Base-by-base conservation (phyloP, 2,797 vertebrate genomes). In the Bovichtus diacanthus region DNA sequence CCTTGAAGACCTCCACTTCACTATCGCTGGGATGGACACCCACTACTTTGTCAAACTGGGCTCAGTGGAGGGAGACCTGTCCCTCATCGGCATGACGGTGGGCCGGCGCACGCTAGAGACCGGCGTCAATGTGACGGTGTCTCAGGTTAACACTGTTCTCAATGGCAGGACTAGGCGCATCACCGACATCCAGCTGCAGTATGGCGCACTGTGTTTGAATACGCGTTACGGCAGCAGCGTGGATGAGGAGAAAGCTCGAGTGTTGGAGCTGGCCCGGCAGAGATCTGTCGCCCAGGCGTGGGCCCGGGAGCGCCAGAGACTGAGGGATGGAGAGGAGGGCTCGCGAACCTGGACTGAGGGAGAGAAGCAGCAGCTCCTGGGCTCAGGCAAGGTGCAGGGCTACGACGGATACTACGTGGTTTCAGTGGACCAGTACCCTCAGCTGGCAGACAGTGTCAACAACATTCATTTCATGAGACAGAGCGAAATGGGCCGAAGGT, bases 401-500 rank as follows among this genome's bases (percentile, higher is more conserved):
- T 99, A 99, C 13, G 98, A 99, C 0, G 98, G 98, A 79, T 99
- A 96, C 92, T 99, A 98, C 71, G 96, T 97, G 71, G 96, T 98
- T 84, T 97, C 98, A 0, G 96, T 98, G 11, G 98, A 99, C 93
- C 98, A 99, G 92, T 99, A 99, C 88, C 98, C 98, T 0, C 97
- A 99, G 96, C 96, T 99, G 88, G 97, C 98, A 36, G 98, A 99
- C 96, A 99, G 96, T 89, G 95, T 96, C 84, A 98, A 96, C 96
- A 99, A 99, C 91, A 95, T 99, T 93, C 97, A 99, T 88, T 99
- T 99, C 94, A 96, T 99, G 98, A 96, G 98, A 96, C 98, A 99
- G 96, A 99, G 96, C n/a, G 98, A 99, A 92, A 99, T 98, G 98
- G 98, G 98, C 95, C 96, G 97, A 93, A 99, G 98, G 98, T 99